Conservation (phyloP, 1,140 invertebrate genomes). For the Apis dorsata region DNA sequence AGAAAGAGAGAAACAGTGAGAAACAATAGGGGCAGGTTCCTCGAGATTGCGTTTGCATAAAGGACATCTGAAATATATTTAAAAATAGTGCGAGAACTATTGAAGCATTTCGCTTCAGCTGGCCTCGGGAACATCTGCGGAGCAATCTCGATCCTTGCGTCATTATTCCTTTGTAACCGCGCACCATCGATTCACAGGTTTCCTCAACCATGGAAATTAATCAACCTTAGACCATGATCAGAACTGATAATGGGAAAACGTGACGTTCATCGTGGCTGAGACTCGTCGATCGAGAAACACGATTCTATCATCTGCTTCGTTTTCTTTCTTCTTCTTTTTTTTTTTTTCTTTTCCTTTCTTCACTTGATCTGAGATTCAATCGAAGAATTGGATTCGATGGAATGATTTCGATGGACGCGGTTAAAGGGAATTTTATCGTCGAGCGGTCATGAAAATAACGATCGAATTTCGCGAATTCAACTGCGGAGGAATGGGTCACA, state of each 20-base stretch:
- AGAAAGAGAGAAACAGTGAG: background rate
- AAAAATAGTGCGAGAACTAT: slow-evolving; percentile 75
- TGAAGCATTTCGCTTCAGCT: slow-evolving; percentile 75
- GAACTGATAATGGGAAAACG: slow-evolving; percentile 44
- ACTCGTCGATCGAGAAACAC: slow-evolving; percentile 36
- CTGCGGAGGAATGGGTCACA: background rate
- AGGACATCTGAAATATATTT: slow-evolving; percentile 54
- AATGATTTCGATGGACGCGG: slow-evolving; percentile 27
- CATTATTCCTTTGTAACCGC: slow-evolving; percentile 71
- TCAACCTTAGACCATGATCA: slow-evolving; percentile 70
- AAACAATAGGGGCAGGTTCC: slow-evolving; percentile 13
- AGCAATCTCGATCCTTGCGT: slow-evolving; percentile 70
- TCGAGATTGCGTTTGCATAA: slow-evolving; percentile 40
- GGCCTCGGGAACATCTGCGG: slow-evolving; percentile 77
- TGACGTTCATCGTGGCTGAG: slow-evolving; percentile 19
- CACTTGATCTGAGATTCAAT: slow-evolving; percentile 9
- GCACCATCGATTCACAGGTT: slow-evolving; percentile 73
- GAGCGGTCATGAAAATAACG: slow-evolving; percentile 36
- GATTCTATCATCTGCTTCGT: slow-evolving; percentile 20
- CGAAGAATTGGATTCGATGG: slow-evolving; percentile 8
- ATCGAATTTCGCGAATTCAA: background rate
- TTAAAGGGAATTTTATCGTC: slow-evolving; percentile 35
- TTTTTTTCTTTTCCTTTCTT: background rate
- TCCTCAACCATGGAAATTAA: slow-evolving; percentile 78
- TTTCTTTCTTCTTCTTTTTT: background rate